A percentile compares a stretch with the other conserved stretches of the same genome.
Conservation (phyloP, 2,113 vertebrate species). For the Sakesphorus luctuosus region DNA sequence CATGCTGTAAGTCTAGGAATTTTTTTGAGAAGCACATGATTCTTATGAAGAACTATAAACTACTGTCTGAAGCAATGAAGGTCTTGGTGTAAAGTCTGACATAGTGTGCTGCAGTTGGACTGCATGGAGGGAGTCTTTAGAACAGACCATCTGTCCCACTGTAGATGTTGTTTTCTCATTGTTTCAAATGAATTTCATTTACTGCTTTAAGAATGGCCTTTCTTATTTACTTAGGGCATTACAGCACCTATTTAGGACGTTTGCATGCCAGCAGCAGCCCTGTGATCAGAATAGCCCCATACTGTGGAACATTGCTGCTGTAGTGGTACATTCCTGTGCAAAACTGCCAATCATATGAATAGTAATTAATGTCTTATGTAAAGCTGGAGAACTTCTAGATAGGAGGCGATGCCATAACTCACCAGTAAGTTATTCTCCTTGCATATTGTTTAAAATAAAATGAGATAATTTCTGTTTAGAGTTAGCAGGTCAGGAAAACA, state of each 20-base stretch:
- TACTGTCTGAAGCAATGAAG: not conserved
- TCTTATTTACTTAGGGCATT: slow-evolving; percentile 27
- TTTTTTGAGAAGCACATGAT: slow-evolving; percentile 1
- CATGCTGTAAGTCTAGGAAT: not conserved
- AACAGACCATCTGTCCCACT: slow-evolving; percentile 7
- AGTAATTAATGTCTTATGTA: not conserved
- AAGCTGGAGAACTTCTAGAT: not conserved
- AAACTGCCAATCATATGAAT: not conserved
- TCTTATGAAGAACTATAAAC: slow-evolving; percentile 9
- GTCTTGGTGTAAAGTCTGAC: not conserved
- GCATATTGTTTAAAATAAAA: not conserved
- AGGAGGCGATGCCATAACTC: not conserved
- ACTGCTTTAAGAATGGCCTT: slow-evolving; percentile 36
- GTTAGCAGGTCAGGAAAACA: not conserved
- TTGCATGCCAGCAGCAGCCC: not conserved
- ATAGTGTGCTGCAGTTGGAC: not conserved
- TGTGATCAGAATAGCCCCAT: not conserved
- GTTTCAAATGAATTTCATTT: slow-evolving; percentile 48
- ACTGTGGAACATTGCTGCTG: not conserved
- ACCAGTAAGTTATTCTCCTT: not conserved
- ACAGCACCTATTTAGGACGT: not conserved
- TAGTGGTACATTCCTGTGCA: not conserved
- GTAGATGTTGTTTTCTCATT: slow-evolving; percentile 2
- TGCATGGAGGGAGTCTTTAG: not conserved
- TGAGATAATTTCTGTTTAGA: not conserved